Conservation (phyloP, 2,797 vertebrate genomes). For the Sebastes diaconus region DNA sequence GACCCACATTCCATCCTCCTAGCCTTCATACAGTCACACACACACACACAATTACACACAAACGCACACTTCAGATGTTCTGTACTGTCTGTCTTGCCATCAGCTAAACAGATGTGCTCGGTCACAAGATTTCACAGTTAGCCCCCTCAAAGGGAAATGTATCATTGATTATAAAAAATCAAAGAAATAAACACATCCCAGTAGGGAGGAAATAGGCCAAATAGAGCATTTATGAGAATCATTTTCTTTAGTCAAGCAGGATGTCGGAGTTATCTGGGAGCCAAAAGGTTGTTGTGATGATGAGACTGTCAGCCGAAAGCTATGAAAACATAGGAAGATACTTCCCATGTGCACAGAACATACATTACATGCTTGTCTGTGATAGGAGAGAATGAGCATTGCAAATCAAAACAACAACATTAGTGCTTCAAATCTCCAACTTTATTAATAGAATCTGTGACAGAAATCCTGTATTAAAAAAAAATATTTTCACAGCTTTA, state of each 20-base stretch:
- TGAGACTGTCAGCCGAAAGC: conserved; percentile 12
- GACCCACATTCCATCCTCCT: neutral
- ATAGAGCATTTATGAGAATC: conserved; percentile 32
- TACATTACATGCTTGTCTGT: neutral
- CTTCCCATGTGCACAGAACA: neutral
- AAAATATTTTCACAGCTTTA: neutral
- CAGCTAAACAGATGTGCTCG: conserved; percentile 59
- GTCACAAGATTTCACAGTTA: conserved; percentile 35
- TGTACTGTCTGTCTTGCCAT: conserved; percentile 44
- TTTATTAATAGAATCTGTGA: neutral
- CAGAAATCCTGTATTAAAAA: neutral
- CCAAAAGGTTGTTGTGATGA: neutral
- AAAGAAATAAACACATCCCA: conserved; percentile 21
- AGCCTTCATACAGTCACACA: neutral
- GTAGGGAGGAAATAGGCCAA: conserved; percentile 28
- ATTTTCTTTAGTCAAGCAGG: conserved; percentile 11
- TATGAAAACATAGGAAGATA: conserved; percentile 11
- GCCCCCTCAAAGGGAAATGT: conserved; percentile 43
- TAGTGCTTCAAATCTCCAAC: neutral
- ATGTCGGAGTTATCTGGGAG: conserved; percentile 32
- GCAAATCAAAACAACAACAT: neutral
- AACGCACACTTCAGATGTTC: neutral
- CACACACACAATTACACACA: neutral
- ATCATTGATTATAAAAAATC: conserved; percentile 44
- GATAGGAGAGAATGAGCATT: neutral